Percentiles rank a stretch among this genome's conserved stretches.
Evolutionary conservation across 2,113 vertebrate species (phyloP).

Genomic region (Clarias gariepinus): DNA sequence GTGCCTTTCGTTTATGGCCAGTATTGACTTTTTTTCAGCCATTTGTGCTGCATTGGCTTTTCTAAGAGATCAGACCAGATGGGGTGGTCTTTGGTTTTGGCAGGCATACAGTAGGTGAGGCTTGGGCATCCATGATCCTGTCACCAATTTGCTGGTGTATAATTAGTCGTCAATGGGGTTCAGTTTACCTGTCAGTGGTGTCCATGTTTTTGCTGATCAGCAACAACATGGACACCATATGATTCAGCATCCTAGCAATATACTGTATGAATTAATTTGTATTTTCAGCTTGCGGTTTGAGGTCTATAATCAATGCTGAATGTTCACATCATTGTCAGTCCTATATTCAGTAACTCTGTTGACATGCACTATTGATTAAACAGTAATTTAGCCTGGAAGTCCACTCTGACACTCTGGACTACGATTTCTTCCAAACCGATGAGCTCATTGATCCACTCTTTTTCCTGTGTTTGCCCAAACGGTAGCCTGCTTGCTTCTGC

Average conservation of each 20-base stretch:
- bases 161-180: no score
- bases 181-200: no score
- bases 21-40: no score
- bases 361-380: background rate
- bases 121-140: no score
- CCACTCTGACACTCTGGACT: background rate
- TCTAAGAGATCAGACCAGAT: no score
- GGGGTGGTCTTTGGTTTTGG: no score
- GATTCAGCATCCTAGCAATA: background rate
- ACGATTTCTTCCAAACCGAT: constrained; percentile 23
- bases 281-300: background rate
- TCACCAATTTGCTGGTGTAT: no score
- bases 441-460: constrained; percentile 31
- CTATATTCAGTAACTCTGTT: background rate
- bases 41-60: no score
- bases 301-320: background rate
- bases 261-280: background rate
- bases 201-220: no score
- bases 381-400: background rate
- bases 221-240: no score
- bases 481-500: constrained; percentile 20
- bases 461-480: constrained; percentile 17
- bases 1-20: no score
- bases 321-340: background rate
- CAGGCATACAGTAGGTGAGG: no score